phyloP scores from a whole-genome alignment of 2,888 invertebrate genomes.

The Eupithecia inturbata region DNA sequence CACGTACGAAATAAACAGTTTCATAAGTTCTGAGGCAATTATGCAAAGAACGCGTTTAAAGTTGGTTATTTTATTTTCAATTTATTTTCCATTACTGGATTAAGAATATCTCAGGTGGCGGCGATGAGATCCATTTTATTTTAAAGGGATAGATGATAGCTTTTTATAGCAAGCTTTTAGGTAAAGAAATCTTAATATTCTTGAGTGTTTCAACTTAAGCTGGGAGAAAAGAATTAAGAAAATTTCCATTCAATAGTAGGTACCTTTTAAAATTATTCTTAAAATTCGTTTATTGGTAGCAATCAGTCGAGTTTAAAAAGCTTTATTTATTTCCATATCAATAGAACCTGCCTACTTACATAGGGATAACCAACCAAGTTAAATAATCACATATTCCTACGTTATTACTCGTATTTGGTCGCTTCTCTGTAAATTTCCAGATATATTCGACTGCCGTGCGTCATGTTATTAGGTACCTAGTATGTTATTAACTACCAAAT shows the following conservation, averaged over 20 bases:
- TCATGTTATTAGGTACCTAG: background rate
- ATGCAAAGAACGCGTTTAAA: conserved; percentile 10
- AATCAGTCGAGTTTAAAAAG: background rate
- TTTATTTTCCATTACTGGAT: conserved; percentile 13
- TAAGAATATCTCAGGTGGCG: conserved; percentile 7
- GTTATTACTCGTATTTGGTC: conserved; percentile 1
- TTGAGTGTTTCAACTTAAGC: background rate
- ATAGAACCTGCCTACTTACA: background rate
- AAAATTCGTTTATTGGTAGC: background rate
- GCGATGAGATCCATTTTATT: conserved; percentile 6
- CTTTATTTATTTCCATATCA: background rate
- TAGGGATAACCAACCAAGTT: background rate
- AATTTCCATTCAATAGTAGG: background rate
- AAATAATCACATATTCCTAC: background rate
- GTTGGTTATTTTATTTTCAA: background rate
- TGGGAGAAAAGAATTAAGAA: background rate
- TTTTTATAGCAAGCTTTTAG: background rate
- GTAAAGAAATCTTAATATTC: conserved; percentile 13
- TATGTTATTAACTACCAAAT: no score
- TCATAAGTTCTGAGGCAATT: background rate
- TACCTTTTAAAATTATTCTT: no score
- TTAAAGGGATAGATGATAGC: conserved; percentile 1
- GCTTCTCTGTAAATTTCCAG: conserved; percentile 3
- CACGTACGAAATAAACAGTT: background rate
- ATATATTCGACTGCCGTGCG: conserved; percentile 1